Percentiles rank a stretch among this genome's conserved stretches.
Evolutionary conservation across 1,140 invertebrate genomes (phyloP).

Genomic region (Steinernema khuongi): DNA sequence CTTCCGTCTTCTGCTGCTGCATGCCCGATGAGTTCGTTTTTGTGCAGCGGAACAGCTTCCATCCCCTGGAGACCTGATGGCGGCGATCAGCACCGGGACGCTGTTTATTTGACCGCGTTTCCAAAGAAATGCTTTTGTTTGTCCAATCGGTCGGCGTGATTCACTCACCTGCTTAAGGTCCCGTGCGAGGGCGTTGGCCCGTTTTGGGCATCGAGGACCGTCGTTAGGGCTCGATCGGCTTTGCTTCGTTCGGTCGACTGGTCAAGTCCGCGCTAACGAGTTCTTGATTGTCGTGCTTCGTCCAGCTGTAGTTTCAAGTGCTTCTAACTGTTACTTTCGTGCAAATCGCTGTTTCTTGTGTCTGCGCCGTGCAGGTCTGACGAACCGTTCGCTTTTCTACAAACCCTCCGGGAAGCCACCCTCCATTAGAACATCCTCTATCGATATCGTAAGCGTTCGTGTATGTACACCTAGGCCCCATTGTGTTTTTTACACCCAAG

Average conservation of each 20-base stretch:
- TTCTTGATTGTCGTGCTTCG: background rate
- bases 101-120: too few relatives aligned
- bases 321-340: conserved; percentile 1
- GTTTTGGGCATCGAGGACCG: background rate
- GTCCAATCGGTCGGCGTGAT: background rate
- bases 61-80: too few relatives aligned
- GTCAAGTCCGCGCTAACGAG: background rate
- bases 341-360: background rate
- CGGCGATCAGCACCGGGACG: too few relatives aligned
- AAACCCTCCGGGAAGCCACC: too few relatives aligned
- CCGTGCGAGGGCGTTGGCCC: background rate
- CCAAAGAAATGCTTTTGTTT: background rate
- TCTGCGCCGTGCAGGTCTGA: background rate
- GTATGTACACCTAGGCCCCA: too few relatives aligned
- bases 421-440: too few relatives aligned
- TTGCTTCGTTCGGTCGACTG: background rate
- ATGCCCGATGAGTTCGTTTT: too few relatives aligned
- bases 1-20: background rate
- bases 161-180: background rate
- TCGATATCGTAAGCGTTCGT: too few relatives aligned
- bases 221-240: too few relatives aligned
- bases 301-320: background rate
- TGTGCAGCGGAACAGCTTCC: too few relatives aligned
- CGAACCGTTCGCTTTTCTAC: too few relatives aligned
- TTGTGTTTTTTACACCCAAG: too few relatives aligned